Percentiles rank a stretch among this genome's conserved stretches.
Evolutionary conservation across 2,113 vertebrate genomes (phyloP).

Genomic region (Mesitornis unicolor): DNA sequence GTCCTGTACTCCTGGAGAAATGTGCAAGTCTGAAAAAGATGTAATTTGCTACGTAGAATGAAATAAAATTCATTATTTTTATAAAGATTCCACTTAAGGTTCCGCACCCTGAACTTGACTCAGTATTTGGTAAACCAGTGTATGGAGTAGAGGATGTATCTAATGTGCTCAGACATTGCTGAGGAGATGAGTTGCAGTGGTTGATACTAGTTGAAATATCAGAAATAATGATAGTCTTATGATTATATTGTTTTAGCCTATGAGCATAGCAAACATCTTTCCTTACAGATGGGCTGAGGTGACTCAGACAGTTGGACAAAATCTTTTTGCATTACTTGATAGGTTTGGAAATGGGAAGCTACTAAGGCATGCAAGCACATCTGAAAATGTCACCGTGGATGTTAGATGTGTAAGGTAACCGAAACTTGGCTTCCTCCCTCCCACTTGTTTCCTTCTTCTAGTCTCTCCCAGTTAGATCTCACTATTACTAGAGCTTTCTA

Average conservation of each 20-base stretch:
- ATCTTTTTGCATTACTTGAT: not conserved
- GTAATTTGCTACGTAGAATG: not conserved
- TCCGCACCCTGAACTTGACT: not conserved
- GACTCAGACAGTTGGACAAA: not conserved
- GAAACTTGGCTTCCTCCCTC: not conserved
- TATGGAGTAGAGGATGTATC: not conserved
- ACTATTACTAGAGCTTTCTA: not conserved
- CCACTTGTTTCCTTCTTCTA: not conserved
- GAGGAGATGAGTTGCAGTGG: not conserved
- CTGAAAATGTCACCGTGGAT: not conserved
- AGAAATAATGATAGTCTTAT: not conserved
- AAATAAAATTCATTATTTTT: not conserved
- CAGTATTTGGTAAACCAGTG: not conserved
- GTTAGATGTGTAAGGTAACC: not conserved
- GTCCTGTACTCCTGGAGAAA: not conserved
- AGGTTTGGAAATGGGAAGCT: not conserved
- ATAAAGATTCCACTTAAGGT: not conserved
- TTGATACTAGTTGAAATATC: not conserved
- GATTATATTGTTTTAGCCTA: not conserved
- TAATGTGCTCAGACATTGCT: not conserved
- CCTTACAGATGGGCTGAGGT: not conserved
- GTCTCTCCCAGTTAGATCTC: not conserved
- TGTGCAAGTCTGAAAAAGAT: not conserved
- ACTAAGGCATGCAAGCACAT: not conserved
- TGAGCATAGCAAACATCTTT: not conserved